Evolutionary conservation across 2,113 vertebrate species (phyloP), one percentile per base, ranked within the genome.

Genomic region (Amphiprion ocellaris): DNA sequence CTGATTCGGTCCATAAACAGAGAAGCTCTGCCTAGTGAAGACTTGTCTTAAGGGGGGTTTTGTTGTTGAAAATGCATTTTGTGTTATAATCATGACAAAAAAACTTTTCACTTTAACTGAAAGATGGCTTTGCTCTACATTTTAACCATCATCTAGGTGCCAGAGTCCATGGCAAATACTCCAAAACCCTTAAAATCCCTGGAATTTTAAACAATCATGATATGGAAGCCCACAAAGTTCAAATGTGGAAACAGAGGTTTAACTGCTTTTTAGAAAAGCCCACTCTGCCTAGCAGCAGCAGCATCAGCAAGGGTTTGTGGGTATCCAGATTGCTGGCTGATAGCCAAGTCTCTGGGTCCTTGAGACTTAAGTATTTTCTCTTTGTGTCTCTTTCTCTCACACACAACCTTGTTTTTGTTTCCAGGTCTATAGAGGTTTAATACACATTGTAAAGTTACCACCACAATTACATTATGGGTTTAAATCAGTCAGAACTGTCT

Each of bases 231-330:
- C 26, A 52, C 6, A 49, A 62, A 67, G 23, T 82, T 62, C 14
- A 70, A 61, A 70, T 41, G 39, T 76, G 46, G 37, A 63, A 64
- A 65, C 37, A 72, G 14, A 59, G 15, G 5, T 73, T 70, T 61
- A 67, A 56, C 37, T 85, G 61, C 37, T 56, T 50, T 49, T 81
- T 44, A 16, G 7, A 69, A 71, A 61, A 70, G 41, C 50, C 26
- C 47, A 52, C 52, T 79, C 70, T 86, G 83, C 76, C 81, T 49
- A 70, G 77, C 64, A 84, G 70, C 78, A 81, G 77, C 71, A 78
- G 74, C 26, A 60, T 46, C 68, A 74, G 65, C 70, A 81, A 74
- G 9, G 54, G 41, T 80, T 84, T 82, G 33, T 82, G 69, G 79
- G 74, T 82, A 65, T 70, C 33, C 62, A 78, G 64, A 63, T 72